Base-by-base conservation (phyloP, 2,888 invertebrate species). In the Parascotia fuliginaria region DNA sequence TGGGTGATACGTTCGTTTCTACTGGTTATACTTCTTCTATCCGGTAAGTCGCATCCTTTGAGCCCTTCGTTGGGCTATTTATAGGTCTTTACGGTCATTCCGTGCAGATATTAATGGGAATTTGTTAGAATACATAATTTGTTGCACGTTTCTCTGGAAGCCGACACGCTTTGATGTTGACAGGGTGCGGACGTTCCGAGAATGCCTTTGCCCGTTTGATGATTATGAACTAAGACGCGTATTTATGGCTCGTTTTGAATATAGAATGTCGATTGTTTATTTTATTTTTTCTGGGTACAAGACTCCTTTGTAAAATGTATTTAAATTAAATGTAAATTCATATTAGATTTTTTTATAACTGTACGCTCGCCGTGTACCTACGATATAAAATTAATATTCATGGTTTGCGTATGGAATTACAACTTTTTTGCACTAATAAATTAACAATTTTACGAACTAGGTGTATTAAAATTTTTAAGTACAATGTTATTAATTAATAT, bases 1-100 rank as follows among this genome's bases (percentile, higher is more conserved):
- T 81, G 83, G 65, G 71, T 75, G 64, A 77, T 74, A 58, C 81
- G 79, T 66, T 75, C 74, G 62, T 69, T 87, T 67, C 70, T 89
- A 52, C 70, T 83, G 66, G 65, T 81, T 64, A 73, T 79, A 64
- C 75, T 91, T 64, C 65, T 89, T 67, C 73, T 89, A 75, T 83
- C 83, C 79, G 90, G 90, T 90, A 83, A 89, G 91, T 83, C 68
- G 80, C 82, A 85, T 87, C 85, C 80, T 84, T 79, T 77, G 70
- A 67, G 78, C 76, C 80, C 81, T 84, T 78, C 70, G 72, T 63
- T 60, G 65, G 59, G 76, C 87, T 88, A 88, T 88, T 88, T 87
- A 74, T 88, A 88, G 82, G 75, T 76, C 72, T 70, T 77, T 83
- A 85, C 81, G 81, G 83, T 83, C 84, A 82, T 83, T 81, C 77